These are phyloP conservation scores for Periplaneta americana DNA, from an alignment of 1,140 invertebrate genomes.

Conservation along the genomic window DNA sequence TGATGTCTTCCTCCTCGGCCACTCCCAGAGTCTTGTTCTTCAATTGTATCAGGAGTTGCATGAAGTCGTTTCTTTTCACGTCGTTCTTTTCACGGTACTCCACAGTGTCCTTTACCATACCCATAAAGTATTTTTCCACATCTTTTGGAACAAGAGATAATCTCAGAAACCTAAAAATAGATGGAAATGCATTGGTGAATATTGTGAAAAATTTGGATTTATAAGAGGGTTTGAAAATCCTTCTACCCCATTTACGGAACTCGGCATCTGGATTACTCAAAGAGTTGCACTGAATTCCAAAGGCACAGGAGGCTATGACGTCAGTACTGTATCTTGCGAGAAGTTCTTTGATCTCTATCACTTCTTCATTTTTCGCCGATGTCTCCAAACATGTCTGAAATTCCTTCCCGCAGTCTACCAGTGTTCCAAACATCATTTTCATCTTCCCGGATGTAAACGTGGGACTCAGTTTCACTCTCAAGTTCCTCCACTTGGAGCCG, in stretches of 20 bases:
- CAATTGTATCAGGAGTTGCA: too few relatives aligned
- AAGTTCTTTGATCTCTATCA: constrained; percentile 44
- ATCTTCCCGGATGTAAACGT: too few relatives aligned
- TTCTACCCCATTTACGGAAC: constrained; percentile 38
- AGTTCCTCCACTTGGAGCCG: too few relatives aligned
- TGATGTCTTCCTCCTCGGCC: too few relatives aligned
- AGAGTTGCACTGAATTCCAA: constrained; percentile 55
- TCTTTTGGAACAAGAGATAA: constrained; percentile 2
- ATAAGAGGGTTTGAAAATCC: constrained; percentile 27
- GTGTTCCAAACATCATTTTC: too few relatives aligned
- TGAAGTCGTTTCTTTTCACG: constrained; percentile 40
- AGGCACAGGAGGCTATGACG: constrained; percentile 49
- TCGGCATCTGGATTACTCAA: too few relatives aligned
- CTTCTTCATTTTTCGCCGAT: too few relatives aligned
- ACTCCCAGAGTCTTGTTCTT: too few relatives aligned
- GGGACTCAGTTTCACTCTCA: too few relatives aligned
- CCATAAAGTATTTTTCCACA: constrained; percentile 26
- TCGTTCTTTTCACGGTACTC: constrained; percentile 41
- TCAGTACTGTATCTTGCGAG: constrained; percentile 45
- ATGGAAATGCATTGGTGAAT: constrained; percentile 21
- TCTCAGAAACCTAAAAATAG: background rate
- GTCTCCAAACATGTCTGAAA: too few relatives aligned
- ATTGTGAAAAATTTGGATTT: constrained; percentile 24
- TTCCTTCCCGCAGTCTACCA: too few relatives aligned
- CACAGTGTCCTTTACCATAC: constrained; percentile 27